Conservation (phyloP, 2,888 invertebrate genomes). For the Leptopterna dolabrata region DNA sequence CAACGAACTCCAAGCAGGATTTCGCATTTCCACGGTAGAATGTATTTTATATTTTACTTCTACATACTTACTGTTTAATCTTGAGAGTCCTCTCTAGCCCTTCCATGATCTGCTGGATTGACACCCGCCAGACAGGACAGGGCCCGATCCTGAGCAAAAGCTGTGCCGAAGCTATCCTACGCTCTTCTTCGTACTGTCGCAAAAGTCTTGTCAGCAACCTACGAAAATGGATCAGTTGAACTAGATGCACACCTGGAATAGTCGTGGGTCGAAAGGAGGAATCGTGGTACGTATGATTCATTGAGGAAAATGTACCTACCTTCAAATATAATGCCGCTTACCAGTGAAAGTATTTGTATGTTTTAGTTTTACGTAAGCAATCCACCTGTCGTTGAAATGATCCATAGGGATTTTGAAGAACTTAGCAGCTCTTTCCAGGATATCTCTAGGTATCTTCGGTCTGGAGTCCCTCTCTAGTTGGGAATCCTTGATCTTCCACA, state of each 20-base stretch:
- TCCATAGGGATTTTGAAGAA: conserved; percentile 41
- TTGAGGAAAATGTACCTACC: too few relatives aligned
- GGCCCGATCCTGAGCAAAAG: background rate
- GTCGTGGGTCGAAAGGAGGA: too few relatives aligned
- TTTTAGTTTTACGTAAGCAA: too few relatives aligned
- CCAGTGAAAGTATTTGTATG: too few relatives aligned
- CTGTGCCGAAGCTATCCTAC: background rate
- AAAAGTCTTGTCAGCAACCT: conserved; percentile 30
- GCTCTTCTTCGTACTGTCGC: conserved; percentile 28
- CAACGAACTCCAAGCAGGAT: too few relatives aligned
- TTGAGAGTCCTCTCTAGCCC: background rate
- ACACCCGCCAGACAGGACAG: conserved; percentile 40
- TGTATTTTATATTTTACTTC: too few relatives aligned
- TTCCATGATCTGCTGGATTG: background rate
- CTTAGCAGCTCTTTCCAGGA: conserved; percentile 14
- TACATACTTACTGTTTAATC: background rate
- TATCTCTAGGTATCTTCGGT: conserved; percentile 38
- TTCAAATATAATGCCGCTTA: too few relatives aligned
- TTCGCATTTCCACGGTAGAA: too few relatives aligned
- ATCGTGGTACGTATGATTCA: too few relatives aligned
- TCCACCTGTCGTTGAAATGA: conserved; percentile 26
- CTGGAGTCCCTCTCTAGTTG: conserved; percentile 30
- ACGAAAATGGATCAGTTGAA: background rate
- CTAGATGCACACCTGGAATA: too few relatives aligned
- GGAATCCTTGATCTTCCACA: conserved; percentile 36